Base-by-base conservation (phyloP, 2,797 vertebrate genomes). In the Tenualosa thibaudeaui region DNA sequence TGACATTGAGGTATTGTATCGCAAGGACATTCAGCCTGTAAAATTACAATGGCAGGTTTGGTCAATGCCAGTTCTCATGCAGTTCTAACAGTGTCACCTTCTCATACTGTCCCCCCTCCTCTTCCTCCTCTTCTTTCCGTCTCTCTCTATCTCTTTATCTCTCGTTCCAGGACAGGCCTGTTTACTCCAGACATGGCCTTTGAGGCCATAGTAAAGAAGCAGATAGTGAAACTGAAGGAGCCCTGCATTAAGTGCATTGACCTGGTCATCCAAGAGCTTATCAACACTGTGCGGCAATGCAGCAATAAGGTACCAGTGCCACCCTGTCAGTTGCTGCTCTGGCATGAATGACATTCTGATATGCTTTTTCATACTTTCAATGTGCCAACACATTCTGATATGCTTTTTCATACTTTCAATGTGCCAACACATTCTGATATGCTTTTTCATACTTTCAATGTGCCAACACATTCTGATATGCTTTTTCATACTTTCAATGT, bases 161-260 rank as follows among this genome's bases (percentile, higher is more conserved):
- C 71, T 54, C 51, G n/a, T 46, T 86, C 46, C 87, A 96, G 95
- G 91, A 96, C 95, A 31, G 95, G 95, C 53, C 92, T 99, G 88
- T 99, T 99, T 90, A 99, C 98, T 75, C 98, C 98, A 46, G 98
- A 99, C 90, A 98, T 98, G 97, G 98, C 98, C 0, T 99, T 99
- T 86, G 98, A 99, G 93, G 97, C 98, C 15, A 99, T 99, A 50
- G 98, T 99, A 88, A 99, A 99, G 94, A 99, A 99, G 90, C 98
- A 98, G 92, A 91, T 99, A 3, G 96, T 99, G 83, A 98, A 98
- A 90, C 94, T 99, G 90, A 99, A 99, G 93, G 96, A 94, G 86
- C 98, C 98, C 8, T 98, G 96, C 81, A 92, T 99, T 91, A 99
- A 99, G 93, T 98, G 98, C 40, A 97, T 99, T 88, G 98, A 98